Evolutionary conservation across 2,797 vertebrate genomes (phyloP).

Genomic region (Graptemys geographica): DNA sequence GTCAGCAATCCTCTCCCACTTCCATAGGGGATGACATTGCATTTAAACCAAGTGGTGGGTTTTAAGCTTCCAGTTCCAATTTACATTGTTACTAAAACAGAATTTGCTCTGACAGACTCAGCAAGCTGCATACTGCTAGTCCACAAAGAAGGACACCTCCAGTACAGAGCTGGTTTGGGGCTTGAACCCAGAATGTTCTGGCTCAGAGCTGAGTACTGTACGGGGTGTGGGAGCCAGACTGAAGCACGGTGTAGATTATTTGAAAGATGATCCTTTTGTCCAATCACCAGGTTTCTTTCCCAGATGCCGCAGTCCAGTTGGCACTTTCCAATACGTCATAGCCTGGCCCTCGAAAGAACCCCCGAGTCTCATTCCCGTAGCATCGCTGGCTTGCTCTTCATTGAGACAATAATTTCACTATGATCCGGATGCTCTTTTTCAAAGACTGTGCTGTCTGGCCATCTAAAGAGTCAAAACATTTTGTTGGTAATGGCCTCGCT

Average conservation of each 20-base stretch:
- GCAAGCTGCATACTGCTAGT: not conserved
- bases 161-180: not conserved
- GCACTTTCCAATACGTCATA: not conserved
- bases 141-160: not conserved
- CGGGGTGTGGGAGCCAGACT: constrained; percentile 47
- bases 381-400: not conserved
- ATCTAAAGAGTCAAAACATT: not conserved
- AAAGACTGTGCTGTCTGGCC: not conserved
- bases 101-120: not conserved
- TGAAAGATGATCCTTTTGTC: constrained; percentile 41
- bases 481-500: not conserved
- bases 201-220: not conserved
- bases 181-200: not conserved
- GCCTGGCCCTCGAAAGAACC: not conserved
- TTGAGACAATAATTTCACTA: not conserved
- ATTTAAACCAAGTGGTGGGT: not conserved
- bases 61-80: not conserved
- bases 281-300: not conserved
- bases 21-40: not conserved
- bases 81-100: not conserved
- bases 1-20: not conserved
- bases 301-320: not conserved
- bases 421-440: not conserved
- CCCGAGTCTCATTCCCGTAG: not conserved
- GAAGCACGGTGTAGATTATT: constrained; percentile 43